A percentile compares a stretch with the other conserved stretches of the same genome.
Conservation (phyloP, 2,888 invertebrate genomes). For the Ditylenchus weischeri region DNA sequence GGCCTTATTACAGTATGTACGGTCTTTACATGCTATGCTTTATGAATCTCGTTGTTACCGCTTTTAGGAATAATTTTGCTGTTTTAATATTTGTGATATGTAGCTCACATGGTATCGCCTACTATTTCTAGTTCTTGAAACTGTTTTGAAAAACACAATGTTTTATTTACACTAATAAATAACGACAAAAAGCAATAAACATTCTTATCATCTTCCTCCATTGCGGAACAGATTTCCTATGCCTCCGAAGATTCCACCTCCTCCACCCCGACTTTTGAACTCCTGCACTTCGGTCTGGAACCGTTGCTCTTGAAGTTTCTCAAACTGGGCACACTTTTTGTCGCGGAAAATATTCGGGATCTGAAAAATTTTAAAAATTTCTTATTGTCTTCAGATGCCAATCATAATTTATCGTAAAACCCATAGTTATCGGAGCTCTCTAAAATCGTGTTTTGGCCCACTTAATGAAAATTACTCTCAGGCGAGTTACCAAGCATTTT, state of each 20-base stretch:
- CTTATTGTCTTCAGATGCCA: background rate
- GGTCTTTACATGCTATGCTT: too few species aligned
- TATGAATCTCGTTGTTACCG: too few species aligned
- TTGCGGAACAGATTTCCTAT: slow-evolving; percentile 24
- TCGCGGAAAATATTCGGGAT: slow-evolving; percentile 58
- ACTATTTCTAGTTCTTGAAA: too few species aligned
- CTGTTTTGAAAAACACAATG: too few species aligned
- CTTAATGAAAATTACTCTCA: too few species aligned
- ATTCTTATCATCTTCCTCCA: slow-evolving; percentile 4
- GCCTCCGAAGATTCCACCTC: slow-evolving; percentile 34
- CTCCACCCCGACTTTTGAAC: slow-evolving; percentile 48
- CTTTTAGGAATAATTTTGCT: too few species aligned
- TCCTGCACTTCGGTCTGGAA: slow-evolving; percentile 55
- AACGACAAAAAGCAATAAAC: slow-evolving; percentile 2
- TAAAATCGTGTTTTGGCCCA: too few species aligned
- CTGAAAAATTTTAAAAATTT: slow-evolving; percentile 30
- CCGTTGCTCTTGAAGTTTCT: slow-evolving; percentile 53
- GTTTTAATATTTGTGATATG: too few species aligned
- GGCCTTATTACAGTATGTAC: too few species aligned
- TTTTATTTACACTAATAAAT: background rate
- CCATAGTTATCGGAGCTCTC: background rate
- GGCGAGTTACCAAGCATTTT: too few species aligned
- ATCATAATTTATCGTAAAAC: too few species aligned
- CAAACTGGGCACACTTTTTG: slow-evolving; percentile 56
- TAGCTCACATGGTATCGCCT: too few species aligned